A percentile compares a stretch with the other conserved stretches of the same genome.
Conservation (phyloP, 2,797 vertebrate genomes). For the Meda fulgida region DNA sequence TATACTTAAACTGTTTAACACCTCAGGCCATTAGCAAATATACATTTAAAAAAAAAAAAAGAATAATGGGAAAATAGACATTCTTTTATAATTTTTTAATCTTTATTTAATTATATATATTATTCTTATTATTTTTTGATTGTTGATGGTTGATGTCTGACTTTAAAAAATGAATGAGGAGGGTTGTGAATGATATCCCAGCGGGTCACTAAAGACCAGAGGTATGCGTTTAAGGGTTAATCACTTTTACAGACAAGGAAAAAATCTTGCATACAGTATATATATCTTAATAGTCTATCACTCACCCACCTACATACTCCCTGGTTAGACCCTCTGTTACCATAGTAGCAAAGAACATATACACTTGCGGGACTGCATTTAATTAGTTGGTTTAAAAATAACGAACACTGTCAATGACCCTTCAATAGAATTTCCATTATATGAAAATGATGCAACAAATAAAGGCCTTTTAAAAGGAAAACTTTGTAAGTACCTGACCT, state of each 20-base stretch:
- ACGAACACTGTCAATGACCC: background rate
- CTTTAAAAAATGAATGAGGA: too few species aligned
- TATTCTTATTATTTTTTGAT: too few species aligned
- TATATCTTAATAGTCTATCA: conserved; percentile 24
- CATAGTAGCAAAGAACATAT: conserved; percentile 58
- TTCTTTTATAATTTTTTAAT: too few species aligned
- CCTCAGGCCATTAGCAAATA: too few species aligned
- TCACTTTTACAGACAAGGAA: conserved; percentile 10
- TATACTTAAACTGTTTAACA: too few species aligned
- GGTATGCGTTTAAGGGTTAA: background rate
- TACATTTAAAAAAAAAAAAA: too few species aligned
- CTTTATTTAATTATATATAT: too few species aligned
- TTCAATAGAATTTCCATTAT: conserved; percentile 4
- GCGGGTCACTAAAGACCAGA: too few species aligned
- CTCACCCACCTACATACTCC: conserved; percentile 59
- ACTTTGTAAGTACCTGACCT: conserved; percentile 5
- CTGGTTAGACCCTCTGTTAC: conserved; percentile 54
- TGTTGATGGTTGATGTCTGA: too few species aligned
- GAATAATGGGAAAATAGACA: too few species aligned
- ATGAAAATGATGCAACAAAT: conserved; percentile 9
- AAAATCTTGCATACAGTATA: background rate
- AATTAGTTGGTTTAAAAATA: conserved; percentile 15
- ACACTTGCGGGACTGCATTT: conserved; percentile 4
- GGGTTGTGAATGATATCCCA: too few species aligned
- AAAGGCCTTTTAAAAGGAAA: conserved; percentile 21